These are phyloP conservation scores for Euzophera pinguis DNA, from an alignment of 2,888 invertebrate species.

Conservation along the genomic window DNA sequence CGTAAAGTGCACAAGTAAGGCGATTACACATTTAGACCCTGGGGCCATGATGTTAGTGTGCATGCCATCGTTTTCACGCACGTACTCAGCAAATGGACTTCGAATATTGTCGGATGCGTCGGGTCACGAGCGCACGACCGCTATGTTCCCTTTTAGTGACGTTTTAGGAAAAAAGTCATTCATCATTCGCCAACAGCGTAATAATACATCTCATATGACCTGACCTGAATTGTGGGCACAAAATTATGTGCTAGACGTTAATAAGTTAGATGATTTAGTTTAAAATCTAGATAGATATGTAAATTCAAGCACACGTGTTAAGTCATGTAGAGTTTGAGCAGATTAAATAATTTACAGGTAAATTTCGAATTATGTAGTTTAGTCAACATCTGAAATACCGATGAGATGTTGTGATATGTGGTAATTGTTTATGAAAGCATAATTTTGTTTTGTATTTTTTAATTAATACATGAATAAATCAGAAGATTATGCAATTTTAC, in stretches of 20 bases:
- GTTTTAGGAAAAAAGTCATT: constrained; percentile 40
- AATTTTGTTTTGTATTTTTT: too few relatives aligned
- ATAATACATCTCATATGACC: constrained; percentile 13
- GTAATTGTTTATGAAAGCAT: too few relatives aligned
- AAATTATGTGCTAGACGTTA: not conserved
- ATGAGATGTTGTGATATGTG: too few relatives aligned
- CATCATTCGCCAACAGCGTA: constrained; percentile 35
- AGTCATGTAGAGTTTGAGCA: too few relatives aligned
- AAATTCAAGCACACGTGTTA: not conserved
- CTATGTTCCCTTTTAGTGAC: constrained; percentile 22
- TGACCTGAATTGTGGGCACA: not conserved
- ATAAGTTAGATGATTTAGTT: not conserved
- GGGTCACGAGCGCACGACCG: constrained; percentile 57
- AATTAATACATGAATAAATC: too few relatives aligned
- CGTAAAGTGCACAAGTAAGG: constrained; percentile 26
- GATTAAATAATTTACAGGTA: too few relatives aligned
- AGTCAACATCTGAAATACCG: too few relatives aligned
- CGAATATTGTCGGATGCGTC: constrained; percentile 60
- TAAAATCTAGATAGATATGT: not conserved
- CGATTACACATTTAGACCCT: constrained; percentile 39
- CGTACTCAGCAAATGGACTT: constrained; percentile 57
- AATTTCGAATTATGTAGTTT: too few relatives aligned
- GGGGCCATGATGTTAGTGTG: constrained; percentile 50
- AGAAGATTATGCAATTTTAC: too few relatives aligned
- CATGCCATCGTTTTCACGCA: constrained; percentile 58